These are phyloP conservation scores for Condylostylus longicornis DNA, from an alignment of 1,140 invertebrate genomes.

Conservation along the genomic window DNA sequence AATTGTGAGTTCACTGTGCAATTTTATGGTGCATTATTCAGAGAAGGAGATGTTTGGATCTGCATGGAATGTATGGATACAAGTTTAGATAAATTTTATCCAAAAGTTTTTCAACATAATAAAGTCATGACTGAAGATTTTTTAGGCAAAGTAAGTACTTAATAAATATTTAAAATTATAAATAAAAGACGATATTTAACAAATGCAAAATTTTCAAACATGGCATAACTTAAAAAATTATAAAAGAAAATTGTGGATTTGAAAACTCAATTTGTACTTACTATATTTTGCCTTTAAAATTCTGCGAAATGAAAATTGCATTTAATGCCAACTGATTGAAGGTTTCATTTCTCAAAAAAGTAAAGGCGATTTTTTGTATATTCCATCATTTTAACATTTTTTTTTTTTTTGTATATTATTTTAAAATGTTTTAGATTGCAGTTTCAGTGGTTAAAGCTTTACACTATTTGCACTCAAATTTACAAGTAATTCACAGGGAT, in stretches of 20 bases:
- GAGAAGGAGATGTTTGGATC: conserved; percentile 95
- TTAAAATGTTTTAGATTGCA: conserved; percentile 50
- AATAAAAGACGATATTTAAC: neutral
- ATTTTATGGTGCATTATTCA: conserved; percentile 93
- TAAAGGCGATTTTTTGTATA: too few species aligned
- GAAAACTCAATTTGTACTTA: too few species aligned
- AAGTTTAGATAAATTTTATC: conserved; percentile 92
- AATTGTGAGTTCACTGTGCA: conserved; percentile 94
- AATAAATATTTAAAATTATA: neutral
- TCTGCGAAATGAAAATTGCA: too few species aligned
- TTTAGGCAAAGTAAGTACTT: conserved; percentile 52
- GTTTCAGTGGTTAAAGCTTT: conserved; percentile 89
- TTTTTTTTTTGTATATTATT: neutral
- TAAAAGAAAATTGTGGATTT: too few species aligned
- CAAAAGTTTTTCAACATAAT: conserved; percentile 62
- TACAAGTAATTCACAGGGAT: conserved; percentile 94
- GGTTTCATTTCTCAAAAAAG: too few species aligned
- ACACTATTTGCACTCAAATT: conserved; percentile 81
- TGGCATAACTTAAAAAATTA: too few species aligned
- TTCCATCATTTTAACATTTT: too few species aligned
- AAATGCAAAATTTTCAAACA: too few species aligned
- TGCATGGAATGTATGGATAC: conserved; percentile 99
- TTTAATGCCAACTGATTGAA: too few species aligned
- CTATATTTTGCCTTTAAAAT: too few species aligned
- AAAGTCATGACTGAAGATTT: conserved; percentile 83